These are phyloP conservation scores for Drosophila triauraria DNA, from an alignment of 1,140 invertebrate genomes.

Conservation along the genomic window DNA sequence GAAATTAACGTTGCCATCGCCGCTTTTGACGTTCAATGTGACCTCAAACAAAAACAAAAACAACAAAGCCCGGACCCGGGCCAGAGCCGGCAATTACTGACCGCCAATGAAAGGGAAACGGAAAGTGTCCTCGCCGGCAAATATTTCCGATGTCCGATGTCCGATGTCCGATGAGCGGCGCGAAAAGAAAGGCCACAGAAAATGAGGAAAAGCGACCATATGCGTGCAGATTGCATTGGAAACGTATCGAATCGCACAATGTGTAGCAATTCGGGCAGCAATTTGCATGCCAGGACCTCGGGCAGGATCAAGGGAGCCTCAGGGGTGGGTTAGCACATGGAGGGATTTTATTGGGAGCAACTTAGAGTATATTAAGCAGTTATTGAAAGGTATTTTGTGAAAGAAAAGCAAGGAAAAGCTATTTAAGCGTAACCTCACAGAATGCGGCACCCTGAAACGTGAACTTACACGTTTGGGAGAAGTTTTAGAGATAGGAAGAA, in stretches of 20 bases:
- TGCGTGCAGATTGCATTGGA: slow-evolving; percentile 31
- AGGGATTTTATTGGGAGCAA: background rate
- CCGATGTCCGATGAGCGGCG: slow-evolving; percentile 12
- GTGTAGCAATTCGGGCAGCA: background rate
- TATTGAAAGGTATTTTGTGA: too few relatives aligned
- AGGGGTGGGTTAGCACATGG: too few relatives aligned
- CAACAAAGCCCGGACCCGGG: slow-evolving; percentile 37
- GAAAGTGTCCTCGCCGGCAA: slow-evolving; percentile 37
- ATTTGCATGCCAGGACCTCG: background rate
- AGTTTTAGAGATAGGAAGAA: too few relatives aligned
- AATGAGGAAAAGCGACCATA: slow-evolving; percentile 37
- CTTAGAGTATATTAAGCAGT: too few relatives aligned
- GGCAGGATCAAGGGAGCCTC: too few relatives aligned
- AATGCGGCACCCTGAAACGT: too few relatives aligned
- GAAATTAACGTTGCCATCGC: slow-evolving; percentile 73
- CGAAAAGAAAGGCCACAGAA: slow-evolving; percentile 24
- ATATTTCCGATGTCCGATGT: slow-evolving; percentile 27
- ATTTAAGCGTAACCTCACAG: too few relatives aligned
- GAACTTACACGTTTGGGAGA: too few relatives aligned
- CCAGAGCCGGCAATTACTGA: slow-evolving; percentile 49
- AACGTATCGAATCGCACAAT: slow-evolving; percentile 15
- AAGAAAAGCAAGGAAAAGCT: too few relatives aligned
- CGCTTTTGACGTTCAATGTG: slow-evolving; percentile 78
- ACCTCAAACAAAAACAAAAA: slow-evolving; percentile 64
- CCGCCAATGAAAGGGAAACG: slow-evolving; percentile 32